These are phyloP conservation scores for Microctonus hyperodae DNA, from an alignment of 2,888 invertebrate species.

Conservation along the genomic window DNA sequence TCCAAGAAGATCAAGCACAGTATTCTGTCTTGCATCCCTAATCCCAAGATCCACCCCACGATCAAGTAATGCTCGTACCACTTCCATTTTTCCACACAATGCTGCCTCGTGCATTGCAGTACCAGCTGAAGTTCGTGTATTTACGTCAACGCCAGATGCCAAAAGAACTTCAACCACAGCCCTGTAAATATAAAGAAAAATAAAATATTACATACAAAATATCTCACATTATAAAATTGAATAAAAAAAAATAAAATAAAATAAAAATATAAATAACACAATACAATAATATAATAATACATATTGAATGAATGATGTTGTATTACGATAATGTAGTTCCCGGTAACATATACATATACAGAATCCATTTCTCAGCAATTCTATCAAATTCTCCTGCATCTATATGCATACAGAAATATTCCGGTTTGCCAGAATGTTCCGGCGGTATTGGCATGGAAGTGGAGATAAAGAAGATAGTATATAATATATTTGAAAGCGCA, in stretches of 20 bases:
- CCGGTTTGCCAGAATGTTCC: constrained; percentile 29
- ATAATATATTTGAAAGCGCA: constrained; percentile 3
- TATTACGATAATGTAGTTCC: constrained; percentile 1
- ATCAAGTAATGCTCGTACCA: constrained; percentile 81
- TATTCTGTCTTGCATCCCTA: constrained; percentile 80
- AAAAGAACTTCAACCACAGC: constrained; percentile 84
- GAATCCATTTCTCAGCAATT: constrained; percentile 28
- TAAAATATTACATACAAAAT: background rate
- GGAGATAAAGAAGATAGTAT: constrained; percentile 14
- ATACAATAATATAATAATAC: background rate
- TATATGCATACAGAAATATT: constrained; percentile 30
- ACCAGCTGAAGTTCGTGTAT: constrained; percentile 84
- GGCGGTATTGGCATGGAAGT: constrained; percentile 25
- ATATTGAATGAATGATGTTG: constrained; percentile 15
- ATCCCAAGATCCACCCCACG: constrained; percentile 83
- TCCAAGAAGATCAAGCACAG: constrained; percentile 84
- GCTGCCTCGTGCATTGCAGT: constrained; percentile 95
- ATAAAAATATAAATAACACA: no score
- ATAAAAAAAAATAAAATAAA: constrained; percentile 3
- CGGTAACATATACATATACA: constrained; percentile 5
- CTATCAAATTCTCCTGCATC: constrained; percentile 17
- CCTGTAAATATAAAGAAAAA: constrained; percentile 62
- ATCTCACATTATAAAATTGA: background rate
- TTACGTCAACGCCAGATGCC: constrained; percentile 86
- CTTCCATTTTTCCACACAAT: constrained; percentile 87